Evolutionary conservation across 2,888 invertebrate genomes (phyloP).

Genomic region (Dasypolia templi): DNA sequence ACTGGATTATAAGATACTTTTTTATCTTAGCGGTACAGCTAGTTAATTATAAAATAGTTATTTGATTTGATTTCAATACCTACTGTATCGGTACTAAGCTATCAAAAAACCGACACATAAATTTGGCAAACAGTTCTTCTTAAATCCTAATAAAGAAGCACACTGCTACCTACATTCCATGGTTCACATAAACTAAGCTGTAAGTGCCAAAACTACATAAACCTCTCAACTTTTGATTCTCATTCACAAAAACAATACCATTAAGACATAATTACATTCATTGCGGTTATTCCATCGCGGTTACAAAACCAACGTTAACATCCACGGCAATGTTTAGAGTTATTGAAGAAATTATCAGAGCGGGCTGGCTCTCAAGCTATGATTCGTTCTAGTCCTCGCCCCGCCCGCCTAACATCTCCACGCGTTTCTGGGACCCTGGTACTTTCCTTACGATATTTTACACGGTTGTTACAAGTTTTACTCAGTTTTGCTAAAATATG

Average conservation of each 20-base stretch:
- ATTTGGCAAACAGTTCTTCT: too few relatives aligned
- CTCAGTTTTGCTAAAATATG: constrained; percentile 10
- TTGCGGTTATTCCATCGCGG: constrained; percentile 3
- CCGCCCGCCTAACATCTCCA: constrained; percentile 73
- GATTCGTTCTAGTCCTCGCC: constrained; percentile 68
- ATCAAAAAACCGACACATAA: background rate
- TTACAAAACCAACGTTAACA: background rate
- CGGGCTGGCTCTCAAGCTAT: constrained; percentile 32
- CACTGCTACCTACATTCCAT: background rate
- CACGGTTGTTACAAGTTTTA: constrained; percentile 19
- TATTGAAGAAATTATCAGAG: constrained; percentile 28
- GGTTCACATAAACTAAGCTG: background rate
- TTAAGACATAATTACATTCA: constrained; percentile 11
- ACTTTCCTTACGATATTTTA: constrained; percentile 42
- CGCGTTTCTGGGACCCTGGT: constrained; percentile 75
- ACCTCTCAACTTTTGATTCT: background rate
- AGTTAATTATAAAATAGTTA: background rate
- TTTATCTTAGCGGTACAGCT: too few relatives aligned
- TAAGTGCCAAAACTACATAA: background rate
- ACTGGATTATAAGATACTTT: too few relatives aligned
- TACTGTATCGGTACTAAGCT: background rate
- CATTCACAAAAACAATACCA: constrained; percentile 13
- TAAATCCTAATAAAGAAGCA: background rate
- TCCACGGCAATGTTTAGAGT: background rate
- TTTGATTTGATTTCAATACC: background rate